Conservation (phyloP, 2,113 vertebrate species). For the Zosterops japonicus region DNA sequence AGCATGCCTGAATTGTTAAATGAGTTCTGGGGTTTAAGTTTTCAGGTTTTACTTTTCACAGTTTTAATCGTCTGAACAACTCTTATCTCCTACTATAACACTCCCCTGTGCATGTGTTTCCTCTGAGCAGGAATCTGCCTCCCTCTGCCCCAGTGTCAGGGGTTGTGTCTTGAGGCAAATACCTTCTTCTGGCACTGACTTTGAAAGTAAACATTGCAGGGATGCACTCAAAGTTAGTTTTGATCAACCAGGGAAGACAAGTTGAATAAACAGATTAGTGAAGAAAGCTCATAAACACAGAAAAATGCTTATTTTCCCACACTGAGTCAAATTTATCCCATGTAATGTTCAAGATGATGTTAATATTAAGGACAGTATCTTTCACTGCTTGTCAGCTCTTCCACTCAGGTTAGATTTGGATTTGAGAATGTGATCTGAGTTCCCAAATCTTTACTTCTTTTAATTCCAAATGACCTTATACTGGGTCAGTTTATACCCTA, state of each 20-base stretch:
- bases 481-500: not conserved
- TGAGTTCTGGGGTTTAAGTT: not conserved
- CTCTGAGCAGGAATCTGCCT: not conserved
- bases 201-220: not conserved
- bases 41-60: not conserved
- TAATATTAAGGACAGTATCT: not conserved
- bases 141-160: not conserved
- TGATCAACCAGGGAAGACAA: not conserved
- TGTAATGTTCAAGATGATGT: rapidly evolving
- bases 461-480: not conserved
- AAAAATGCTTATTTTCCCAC: not conserved
- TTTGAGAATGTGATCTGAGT: not conserved
- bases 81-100: not conserved
- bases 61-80: not conserved
- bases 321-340: not conserved
- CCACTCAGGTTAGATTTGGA: not conserved
- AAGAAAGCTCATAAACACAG: not conserved
- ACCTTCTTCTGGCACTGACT: not conserved
- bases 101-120: not conserved
- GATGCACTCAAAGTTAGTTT: not conserved
- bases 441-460: not conserved
- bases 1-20: rapidly evolving
- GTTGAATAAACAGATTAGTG: not conserved
- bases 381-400: not conserved
- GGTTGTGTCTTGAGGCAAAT: not conserved